These are phyloP conservation scores for Ramazzottius varieornatus DNA, from an alignment of 2,888 invertebrate genomes.

Conservation along the genomic window DNA sequence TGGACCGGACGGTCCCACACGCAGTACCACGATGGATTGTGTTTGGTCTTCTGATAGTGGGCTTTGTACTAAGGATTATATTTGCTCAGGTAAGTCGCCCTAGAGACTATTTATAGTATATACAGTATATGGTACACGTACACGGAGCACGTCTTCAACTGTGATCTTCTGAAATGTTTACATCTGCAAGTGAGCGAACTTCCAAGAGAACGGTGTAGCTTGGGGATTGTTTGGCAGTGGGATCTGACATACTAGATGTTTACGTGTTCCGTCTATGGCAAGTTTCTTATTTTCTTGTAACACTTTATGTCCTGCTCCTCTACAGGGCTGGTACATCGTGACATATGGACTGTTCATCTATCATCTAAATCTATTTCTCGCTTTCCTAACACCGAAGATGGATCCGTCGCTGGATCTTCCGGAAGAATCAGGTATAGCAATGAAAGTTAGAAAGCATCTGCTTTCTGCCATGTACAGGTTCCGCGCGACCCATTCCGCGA, in stretches of 20 bases:
- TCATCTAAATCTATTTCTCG: constrained; percentile 94
- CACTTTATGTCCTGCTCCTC: constrained; percentile 15
- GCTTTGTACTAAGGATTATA: constrained; percentile 32
- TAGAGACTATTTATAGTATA: background rate
- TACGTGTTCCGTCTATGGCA: too few relatives aligned
- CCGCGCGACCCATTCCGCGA: too few relatives aligned
- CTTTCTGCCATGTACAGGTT: too few relatives aligned
- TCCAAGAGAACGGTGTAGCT: too few relatives aligned
- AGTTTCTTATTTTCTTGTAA: too few relatives aligned
- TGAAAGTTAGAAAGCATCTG: too few relatives aligned
- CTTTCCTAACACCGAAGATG: constrained; percentile 96
- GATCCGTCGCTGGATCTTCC: constrained; percentile 53
- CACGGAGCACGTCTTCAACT: too few relatives aligned
- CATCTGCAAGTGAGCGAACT: too few relatives aligned
- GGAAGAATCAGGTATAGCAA: constrained; percentile 70
- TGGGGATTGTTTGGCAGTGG: too few relatives aligned
- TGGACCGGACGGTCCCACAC: constrained; percentile 65
- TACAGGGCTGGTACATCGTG: constrained; percentile 96
- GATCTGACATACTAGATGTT: too few relatives aligned
- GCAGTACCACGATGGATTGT: constrained; percentile 50
- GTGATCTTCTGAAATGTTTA: too few relatives aligned
- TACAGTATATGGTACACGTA: too few relatives aligned
- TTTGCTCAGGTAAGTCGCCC: constrained; percentile 5
- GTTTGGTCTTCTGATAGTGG: constrained; percentile 37
- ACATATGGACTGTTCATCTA: constrained; percentile 97